These are phyloP conservation scores for Artemisiospiza belli DNA, from an alignment of 2,113 vertebrate genomes.

Conservation along the genomic window DNA sequence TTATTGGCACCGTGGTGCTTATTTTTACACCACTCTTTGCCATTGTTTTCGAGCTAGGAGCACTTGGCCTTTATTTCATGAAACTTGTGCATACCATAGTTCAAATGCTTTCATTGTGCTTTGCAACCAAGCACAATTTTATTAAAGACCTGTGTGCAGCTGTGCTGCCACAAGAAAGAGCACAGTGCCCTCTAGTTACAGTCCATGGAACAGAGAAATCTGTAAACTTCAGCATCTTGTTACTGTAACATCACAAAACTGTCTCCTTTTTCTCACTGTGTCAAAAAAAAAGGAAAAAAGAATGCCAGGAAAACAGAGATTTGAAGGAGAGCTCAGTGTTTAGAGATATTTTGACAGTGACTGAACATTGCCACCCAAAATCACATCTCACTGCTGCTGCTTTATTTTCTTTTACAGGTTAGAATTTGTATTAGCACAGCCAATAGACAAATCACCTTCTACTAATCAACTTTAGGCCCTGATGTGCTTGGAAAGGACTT, in stretches of 20 bases:
- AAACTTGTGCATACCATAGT: slow-evolving; percentile 41
- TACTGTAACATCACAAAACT: neutral
- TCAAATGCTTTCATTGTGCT: slow-evolving; percentile 53
- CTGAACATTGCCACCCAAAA: neutral
- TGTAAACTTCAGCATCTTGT: neutral
- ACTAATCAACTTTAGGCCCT: slow-evolving; percentile 21
- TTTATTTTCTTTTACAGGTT: slow-evolving; percentile 15
- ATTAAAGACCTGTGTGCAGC: slow-evolving; percentile 7
- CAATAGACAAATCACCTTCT: neutral
- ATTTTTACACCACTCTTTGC: neutral
- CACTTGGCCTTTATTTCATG: slow-evolving; percentile 58
- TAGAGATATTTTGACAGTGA: neutral
- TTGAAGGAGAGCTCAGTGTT: neutral
- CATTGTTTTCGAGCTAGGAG: slow-evolving; percentile 39
- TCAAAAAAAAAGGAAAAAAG: neutral
- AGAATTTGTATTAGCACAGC: neutral
- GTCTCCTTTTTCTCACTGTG: neutral
- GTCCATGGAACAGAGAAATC: neutral
- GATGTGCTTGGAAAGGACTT: slow-evolving; percentile 24
- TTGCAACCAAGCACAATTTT: slow-evolving; percentile 10
- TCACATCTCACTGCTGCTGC: neutral
- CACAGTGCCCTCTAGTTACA: slow-evolving; percentile 65
- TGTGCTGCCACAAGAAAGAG: slow-evolving; percentile 44
- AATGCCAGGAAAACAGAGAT: neutral
- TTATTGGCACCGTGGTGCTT: slow-evolving; percentile 42